These are phyloP conservation scores for Trissonchulus sp. DNA, from an alignment of 2,888 invertebrate species.

Conservation along the genomic window DNA sequence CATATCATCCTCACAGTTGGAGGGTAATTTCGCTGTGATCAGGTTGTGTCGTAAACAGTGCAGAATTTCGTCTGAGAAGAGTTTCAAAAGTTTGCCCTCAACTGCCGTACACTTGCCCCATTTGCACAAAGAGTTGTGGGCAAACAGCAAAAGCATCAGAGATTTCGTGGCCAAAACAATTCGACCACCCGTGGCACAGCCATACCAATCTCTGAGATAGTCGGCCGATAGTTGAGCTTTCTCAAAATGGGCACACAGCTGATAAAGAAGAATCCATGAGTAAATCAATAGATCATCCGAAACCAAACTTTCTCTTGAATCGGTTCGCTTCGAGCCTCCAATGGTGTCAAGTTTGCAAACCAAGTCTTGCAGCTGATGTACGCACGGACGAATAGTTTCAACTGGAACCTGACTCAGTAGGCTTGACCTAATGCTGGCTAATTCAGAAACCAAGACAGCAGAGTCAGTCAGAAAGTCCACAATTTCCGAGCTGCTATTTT, in stretches of 20 bases:
- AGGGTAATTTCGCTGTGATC: not conserved
- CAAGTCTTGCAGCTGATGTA: not conserved
- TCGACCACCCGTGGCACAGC: not conserved
- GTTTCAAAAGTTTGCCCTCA: constrained; percentile 10
- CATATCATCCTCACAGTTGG: constrained; percentile 58
- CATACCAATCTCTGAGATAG: not conserved
- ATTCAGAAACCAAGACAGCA: too few relatives aligned
- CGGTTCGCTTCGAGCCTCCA: too few relatives aligned
- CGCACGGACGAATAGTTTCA: not conserved
- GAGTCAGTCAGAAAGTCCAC: not conserved
- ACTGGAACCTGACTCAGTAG: not conserved
- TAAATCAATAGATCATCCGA: constrained; percentile 54
- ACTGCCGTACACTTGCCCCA: constrained; percentile 8
- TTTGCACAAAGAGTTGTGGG: constrained; percentile 27
- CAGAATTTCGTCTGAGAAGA: constrained; percentile 14
- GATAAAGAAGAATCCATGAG: constrained; percentile 78
- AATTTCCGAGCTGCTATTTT: not conserved
- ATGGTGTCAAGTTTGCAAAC: too few relatives aligned
- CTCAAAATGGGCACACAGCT: constrained; percentile 55
- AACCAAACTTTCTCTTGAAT: too few relatives aligned
- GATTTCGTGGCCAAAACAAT: constrained; percentile 22
- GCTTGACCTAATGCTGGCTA: too few relatives aligned
- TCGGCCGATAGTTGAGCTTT: not conserved
- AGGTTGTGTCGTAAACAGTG: not conserved
- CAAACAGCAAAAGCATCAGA: constrained; percentile 25